Evolutionary conservation across 1,140 invertebrate genomes (phyloP).

Genomic region (Eurosta solidaginis): DNA sequence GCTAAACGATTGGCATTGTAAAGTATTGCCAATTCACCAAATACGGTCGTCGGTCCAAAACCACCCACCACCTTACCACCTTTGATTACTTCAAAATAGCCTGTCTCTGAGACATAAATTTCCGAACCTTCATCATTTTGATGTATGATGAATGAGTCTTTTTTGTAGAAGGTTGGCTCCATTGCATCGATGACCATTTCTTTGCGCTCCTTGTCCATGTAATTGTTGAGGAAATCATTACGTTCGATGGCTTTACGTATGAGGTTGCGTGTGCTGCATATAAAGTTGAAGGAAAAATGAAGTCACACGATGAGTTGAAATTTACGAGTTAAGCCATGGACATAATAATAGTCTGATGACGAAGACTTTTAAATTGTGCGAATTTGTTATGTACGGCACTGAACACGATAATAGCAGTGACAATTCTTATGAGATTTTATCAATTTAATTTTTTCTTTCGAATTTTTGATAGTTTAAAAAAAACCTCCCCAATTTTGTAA

Average conservation of each 20-base stretch:
- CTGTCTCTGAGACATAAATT: conserved; percentile 80
- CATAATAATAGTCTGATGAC: no score
- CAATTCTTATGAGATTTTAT: no score
- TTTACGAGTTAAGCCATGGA: no score
- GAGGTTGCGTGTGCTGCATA: conserved; percentile 61
- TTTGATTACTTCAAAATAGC: conserved; percentile 86
- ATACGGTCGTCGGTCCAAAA: conserved; percentile 84
- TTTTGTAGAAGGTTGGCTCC: conserved; percentile 77
- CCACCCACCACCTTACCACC: conserved; percentile 74
- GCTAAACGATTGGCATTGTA: conserved; percentile 91
- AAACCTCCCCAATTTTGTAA: no score
- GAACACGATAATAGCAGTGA: no score
- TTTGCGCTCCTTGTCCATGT: conserved; percentile 81
- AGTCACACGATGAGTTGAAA: not conserved
- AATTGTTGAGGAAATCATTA: conserved; percentile 92
- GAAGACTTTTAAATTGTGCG: no score
- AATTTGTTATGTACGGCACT: not conserved
- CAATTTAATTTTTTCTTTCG: no score
- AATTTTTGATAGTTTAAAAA: no score
- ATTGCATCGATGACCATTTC: conserved; percentile 88
- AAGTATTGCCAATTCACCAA: conserved; percentile 91
- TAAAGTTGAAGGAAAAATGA: not conserved
- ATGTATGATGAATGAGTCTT: conserved; percentile 80
- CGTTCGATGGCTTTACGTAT: conserved; percentile 71
- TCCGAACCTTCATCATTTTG: conserved; percentile 85